Evolutionary conservation across 1,140 invertebrate species (phyloP), one percentile per base, ranked within the genome.

Genomic region (Eufriesea mexicana): DNA sequence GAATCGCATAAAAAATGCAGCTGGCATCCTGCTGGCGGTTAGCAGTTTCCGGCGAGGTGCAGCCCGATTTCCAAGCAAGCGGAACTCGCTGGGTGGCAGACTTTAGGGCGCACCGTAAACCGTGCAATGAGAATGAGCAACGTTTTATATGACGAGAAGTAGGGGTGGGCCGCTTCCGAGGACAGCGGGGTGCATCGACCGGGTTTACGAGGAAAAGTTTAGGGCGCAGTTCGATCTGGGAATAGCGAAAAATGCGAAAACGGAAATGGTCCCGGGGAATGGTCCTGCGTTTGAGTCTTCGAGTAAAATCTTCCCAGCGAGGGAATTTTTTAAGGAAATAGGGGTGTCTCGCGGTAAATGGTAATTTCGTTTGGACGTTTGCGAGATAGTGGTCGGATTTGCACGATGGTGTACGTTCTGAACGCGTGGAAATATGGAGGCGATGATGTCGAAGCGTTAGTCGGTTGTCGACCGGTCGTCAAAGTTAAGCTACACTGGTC

Each of bases 1-100:
- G 55, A 78, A 45, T 61, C 23, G 25, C 54, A 83, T 87, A 68
- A 86, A 87, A 87, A 86, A 86, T 86, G 85, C 84, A 86, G 51
- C 66, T 18, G 20, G 12, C 25, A 47, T 67, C 20, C 20, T 18
- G 51, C n/a, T 57, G n/a, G 16, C n/a, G 25, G 54, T 45, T n/a
- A 47, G 14, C 61, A 62, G 61, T 62, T 62, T 59, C 35, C 18
- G 16, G 35, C 45, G 16, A 62, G 20, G 35, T 61, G 20, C 47
- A 20, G 16, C 20, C 16, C 35, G 51, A 59, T 47, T 57, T 25
- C 49, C 25, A 23, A 45, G 35, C 51, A n/a, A 35, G 42, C n/a
- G 23, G 76, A 28, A 16, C 28, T 18, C 23, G 51, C 18, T 18
- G 6, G 20, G 45, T 18, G 23, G 47, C 18, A n/a, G 10, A 14